Percentiles rank a stretch among this genome's conserved stretches.
phyloP scores from a whole-genome alignment of 2,113 vertebrate genomes.

The Sphaerodactylus townsendi region DNA sequence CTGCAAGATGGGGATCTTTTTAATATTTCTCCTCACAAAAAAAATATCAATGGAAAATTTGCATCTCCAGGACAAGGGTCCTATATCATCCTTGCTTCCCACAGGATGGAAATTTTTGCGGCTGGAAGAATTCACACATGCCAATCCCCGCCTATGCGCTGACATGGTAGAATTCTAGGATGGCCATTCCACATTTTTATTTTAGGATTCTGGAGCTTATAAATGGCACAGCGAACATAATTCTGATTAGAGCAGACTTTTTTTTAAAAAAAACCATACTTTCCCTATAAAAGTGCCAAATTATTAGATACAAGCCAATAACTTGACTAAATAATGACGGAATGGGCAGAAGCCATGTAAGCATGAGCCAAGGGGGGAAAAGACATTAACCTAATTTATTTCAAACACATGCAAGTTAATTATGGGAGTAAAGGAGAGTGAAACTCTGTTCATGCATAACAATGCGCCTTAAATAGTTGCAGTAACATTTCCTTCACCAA shows the following conservation, averaged over 20 bases:
- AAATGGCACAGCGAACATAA: background rate
- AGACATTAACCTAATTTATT: background rate
- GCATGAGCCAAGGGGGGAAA: background rate
- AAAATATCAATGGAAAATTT: background rate
- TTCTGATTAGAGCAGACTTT: background rate
- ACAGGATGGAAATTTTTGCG: background rate
- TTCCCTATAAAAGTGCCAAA: background rate
- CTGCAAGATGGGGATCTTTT: background rate
- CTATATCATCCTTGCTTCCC: background rate
- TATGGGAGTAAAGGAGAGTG: background rate
- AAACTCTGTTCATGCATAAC: background rate
- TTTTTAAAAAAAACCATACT: background rate
- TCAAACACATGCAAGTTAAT: background rate
- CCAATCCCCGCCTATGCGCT: background rate
- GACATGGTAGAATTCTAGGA: background rate
- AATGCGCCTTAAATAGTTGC: background rate
- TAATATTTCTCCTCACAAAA: background rate
- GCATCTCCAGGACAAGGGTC: background rate
- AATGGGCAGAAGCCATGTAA: background rate
- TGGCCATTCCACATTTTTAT: background rate
- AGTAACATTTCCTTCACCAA: background rate
- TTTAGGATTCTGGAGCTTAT: background rate
- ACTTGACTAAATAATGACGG: background rate
- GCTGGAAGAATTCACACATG: background rate
- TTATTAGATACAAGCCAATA: background rate